These are phyloP conservation scores for Myotis davidii DNA, from an alignment of 2,113 vertebrate species.

Conservation along the genomic window DNA sequence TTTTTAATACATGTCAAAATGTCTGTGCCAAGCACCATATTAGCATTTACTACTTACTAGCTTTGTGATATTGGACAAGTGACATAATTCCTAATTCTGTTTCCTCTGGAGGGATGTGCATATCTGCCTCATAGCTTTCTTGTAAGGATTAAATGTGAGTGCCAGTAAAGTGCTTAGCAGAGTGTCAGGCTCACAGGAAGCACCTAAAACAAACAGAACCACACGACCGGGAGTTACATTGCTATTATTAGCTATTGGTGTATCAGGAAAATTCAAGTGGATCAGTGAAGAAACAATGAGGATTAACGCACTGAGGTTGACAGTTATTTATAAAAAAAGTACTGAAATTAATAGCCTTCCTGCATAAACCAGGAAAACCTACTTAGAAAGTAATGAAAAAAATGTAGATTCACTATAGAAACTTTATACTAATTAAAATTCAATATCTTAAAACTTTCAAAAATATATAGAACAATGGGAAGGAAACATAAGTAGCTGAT, in stretches of 20 bases:
- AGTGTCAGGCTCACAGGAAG: not conserved
- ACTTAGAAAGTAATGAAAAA: not conserved
- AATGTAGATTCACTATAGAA: not conserved
- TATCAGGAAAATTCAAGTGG: not conserved
- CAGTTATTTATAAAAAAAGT: not conserved
- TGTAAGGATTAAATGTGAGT: not conserved
- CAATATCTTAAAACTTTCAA: not conserved
- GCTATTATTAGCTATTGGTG: not conserved
- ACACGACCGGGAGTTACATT: not conserved
- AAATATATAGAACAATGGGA: not conserved
- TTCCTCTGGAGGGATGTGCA: not conserved
- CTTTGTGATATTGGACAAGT: not conserved
- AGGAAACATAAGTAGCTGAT: not conserved
- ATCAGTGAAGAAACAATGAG: not conserved
- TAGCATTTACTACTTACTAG: not conserved
- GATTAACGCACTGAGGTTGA: not conserved
- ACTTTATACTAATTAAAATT: constrained; percentile 6
- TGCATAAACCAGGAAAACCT: not conserved
- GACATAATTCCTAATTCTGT: not conserved
- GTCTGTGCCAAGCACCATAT: not conserved
- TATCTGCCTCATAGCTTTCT: not conserved
- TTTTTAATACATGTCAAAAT: not conserved
- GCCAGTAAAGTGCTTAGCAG: not conserved
- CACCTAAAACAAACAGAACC: not conserved
- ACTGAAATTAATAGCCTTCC: not conserved